Evolutionary conservation across 2,113 vertebrate species (phyloP).

Genomic region (Megaceryle torquata): DNA sequence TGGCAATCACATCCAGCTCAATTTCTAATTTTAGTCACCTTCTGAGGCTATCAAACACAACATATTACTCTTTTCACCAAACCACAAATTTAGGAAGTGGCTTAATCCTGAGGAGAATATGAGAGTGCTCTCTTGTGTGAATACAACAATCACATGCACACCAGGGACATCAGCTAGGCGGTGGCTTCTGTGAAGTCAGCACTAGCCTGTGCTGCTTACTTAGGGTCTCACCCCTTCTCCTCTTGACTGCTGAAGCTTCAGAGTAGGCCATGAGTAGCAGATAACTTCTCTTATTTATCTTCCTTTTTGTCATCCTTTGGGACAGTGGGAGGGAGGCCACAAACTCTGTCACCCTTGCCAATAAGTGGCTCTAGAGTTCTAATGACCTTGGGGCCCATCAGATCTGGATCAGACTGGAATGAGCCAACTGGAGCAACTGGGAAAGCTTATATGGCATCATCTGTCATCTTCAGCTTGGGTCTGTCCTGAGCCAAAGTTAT

Average conservation of each 20-base stretch:
- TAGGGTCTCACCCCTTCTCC: not conserved
- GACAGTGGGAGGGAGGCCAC: not conserved
- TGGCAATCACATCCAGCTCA: not conserved
- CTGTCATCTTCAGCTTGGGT: not conserved
- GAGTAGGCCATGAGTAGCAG: not conserved
- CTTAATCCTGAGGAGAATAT: conserved; percentile 15
- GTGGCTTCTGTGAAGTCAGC: not conserved
- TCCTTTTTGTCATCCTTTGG: not conserved
- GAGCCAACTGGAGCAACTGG: conserved; percentile 1
- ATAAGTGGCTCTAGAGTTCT: not conserved
- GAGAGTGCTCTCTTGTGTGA: not conserved
- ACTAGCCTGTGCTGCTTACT: not conserved
- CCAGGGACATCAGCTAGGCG: not conserved
- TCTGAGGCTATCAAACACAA: not conserved
- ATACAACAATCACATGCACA: not conserved
- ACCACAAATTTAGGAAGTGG: conserved; percentile 49
- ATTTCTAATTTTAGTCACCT: conserved; percentile 33
- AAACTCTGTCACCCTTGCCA: not conserved
- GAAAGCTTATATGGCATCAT: conserved; percentile 6
- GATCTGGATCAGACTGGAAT: conserved; percentile 17
- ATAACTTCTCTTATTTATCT: not conserved
- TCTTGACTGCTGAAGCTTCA: not conserved
- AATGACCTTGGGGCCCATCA: not conserved
- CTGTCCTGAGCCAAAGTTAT: not conserved
- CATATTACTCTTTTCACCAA: not conserved